Percentiles rank a stretch among this genome's conserved stretches.
These are phyloP conservation scores for Bambusicola thoracicus DNA, from an alignment of 2,113 vertebrate species.

Conservation along the genomic window DNA sequence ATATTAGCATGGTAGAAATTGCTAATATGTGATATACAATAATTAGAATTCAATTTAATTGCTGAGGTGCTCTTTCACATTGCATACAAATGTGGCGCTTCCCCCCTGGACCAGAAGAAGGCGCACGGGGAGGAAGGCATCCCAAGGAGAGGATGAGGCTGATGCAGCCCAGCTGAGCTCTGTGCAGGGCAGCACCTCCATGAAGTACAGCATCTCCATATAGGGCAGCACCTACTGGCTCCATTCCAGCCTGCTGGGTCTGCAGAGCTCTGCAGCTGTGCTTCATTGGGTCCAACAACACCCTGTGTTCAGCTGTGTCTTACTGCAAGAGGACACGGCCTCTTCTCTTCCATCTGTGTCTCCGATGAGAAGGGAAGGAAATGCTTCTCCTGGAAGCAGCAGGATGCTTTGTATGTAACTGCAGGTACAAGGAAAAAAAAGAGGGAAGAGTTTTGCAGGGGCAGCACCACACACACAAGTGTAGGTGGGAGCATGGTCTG, in stretches of 20 bases:
- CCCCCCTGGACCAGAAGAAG: neutral
- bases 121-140: neutral
- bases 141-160: neutral
- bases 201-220: too few relatives aligned
- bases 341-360: neutral
- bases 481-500: fast-evolving
- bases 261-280: neutral
- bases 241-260: neutral
- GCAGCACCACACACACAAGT: fast-evolving
- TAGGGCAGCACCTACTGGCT: neutral
- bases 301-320: fast-evolving
- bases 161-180: neutral
- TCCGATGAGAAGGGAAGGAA: fast-evolving
- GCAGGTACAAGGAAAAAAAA: neutral
- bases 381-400: neutral
- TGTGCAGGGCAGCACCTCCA: neutral
- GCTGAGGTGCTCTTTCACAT: neutral
- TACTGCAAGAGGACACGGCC: neutral
- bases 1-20: conserved; percentile 47
- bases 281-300: neutral
- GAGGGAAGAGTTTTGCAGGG: fast-evolving
- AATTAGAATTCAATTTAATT: conserved; percentile 59
- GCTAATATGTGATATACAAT: conserved; percentile 44
- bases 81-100: conserved; percentile 12
- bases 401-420: neutral